Conservation (phyloP, 2,888 invertebrate species). For the Idaea dimidiata region DNA sequence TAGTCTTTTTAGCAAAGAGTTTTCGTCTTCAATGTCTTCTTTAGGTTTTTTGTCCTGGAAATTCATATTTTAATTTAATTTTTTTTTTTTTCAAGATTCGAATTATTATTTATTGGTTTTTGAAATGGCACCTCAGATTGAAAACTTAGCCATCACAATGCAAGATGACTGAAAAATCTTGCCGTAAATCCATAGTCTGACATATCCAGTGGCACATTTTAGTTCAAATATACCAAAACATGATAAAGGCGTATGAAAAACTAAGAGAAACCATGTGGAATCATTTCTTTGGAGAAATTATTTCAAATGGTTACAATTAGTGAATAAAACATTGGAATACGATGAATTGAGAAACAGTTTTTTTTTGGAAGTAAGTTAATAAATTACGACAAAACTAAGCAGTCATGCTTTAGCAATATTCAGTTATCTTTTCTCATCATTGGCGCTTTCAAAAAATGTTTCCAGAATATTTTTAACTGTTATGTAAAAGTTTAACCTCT, state of each 20-base stretch:
- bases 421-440: slow-evolving; percentile 63
- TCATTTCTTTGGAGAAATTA: slow-evolving; percentile 20
- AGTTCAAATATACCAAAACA: slow-evolving; percentile 30
- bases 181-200: slow-evolving; percentile 10
- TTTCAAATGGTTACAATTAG: slow-evolving; percentile 31
- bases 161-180: slow-evolving; percentile 38
- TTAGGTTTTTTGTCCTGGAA: slow-evolving; percentile 39
- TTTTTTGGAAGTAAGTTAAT: slow-evolving; percentile 6
- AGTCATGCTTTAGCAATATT: slow-evolving; percentile 45
- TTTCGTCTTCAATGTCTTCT: slow-evolving; percentile 67
- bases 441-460: slow-evolving; percentile 18
- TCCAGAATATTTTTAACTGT: too few relatives aligned
- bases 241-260: slow-evolving; percentile 34
- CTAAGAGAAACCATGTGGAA: slow-evolving; percentile 11
- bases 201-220: slow-evolving; percentile 33
- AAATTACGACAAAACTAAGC: slow-evolving; percentile 36
- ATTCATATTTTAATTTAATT: background rate
- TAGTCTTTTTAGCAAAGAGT: slow-evolving; percentile 53
- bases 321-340: background rate
- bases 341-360: background rate
- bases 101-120: background rate
- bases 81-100: too few relatives aligned
- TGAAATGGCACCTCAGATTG: slow-evolving; percentile 63
- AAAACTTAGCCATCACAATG: slow-evolving; percentile 74
- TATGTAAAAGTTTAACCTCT: background rate